Conservation (phyloP, 2,113 vertebrate genomes). For the Paradisaea rubra region DNA sequence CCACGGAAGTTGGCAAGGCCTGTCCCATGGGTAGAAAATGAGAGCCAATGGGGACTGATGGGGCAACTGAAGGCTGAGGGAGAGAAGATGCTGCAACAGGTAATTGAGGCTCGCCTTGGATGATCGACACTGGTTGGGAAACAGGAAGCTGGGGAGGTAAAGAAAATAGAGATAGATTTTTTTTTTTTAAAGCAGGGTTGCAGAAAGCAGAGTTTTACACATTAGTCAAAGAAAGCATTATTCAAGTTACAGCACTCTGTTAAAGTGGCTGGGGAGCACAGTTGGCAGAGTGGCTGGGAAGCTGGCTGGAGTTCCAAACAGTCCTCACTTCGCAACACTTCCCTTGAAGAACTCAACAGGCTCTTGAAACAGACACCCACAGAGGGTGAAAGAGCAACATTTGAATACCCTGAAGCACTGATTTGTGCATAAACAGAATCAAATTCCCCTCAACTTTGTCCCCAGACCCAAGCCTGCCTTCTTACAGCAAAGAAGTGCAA, state of each 20-base stretch:
- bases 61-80: slow-evolving; percentile 71
- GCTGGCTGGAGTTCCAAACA: neutral
- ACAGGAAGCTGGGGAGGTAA: slow-evolving; percentile 81
- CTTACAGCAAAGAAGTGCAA: neutral
- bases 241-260: slow-evolving; percentile 45
- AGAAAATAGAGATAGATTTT: slow-evolving; percentile 74
- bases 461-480: slow-evolving; percentile 17
- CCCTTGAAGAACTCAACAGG: neutral
- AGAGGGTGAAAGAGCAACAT: neutral
- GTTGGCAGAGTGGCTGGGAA: slow-evolving; percentile 47
- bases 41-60: slow-evolving; percentile 69
- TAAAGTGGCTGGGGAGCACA: slow-evolving; percentile 15
- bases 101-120: slow-evolving; percentile 77
- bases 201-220: slow-evolving; percentile 70
- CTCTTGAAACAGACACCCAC: slow-evolving; percentile 9
- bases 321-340: neutral
- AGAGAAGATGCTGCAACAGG: slow-evolving; percentile 69
- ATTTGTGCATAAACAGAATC: neutral
- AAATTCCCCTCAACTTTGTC: neutral
- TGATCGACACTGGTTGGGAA: slow-evolving; percentile 73
- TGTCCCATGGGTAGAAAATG: slow-evolving; percentile 75
- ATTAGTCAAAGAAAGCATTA: slow-evolving; percentile 68
- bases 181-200: slow-evolving; percentile 65
- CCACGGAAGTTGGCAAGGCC: slow-evolving; percentile 63
- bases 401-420: neutral